Base-by-base conservation (phyloP, 2,797 vertebrate species). In the Philypnodon macrostomus region DNA sequence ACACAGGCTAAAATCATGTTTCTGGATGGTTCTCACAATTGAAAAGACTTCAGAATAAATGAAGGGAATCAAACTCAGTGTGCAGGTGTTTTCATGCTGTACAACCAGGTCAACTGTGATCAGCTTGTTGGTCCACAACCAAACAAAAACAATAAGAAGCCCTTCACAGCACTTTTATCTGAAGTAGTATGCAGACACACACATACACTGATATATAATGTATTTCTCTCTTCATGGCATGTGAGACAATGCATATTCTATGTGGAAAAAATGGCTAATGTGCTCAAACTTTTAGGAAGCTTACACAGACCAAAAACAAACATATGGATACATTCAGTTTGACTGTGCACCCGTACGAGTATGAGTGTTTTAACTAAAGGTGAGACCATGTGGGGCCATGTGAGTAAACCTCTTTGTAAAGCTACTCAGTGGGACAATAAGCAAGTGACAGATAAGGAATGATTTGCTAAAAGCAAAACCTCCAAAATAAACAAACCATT, bases 401-500 rank as follows among this genome's bases (percentile, higher is more conserved):
- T 10, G 15, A n/a, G n/a, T n/a, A n/a, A n/a, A n/a, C n/a, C n/a
- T n/a, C 30, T 26, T 50, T 67, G 55, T 37, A 26, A 47, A 49
- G 57, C 53, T 63, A 46, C 80, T 82, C 83, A 85, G 47, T 41
- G 69, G 74, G 79, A 83, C 87, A 84, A 85, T 79, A 85, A 81
- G 78, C 70, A 76, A 81, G 83, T 79, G 86, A 83, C 84, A 86
- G 81, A 90, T 89, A 89, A 87, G 83, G 77, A 87, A 81, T 89
- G 78, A 89, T 89, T 88, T 88, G 70, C 79, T 85, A 77, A 81
- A 86, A 85, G 79, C 73, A 81, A 87, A 87, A 82, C 73, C 70
- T 77, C 68, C 63, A 85, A 90, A 87, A 88, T 81, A 91, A 90
- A 90, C 88, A 89, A 85, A 83, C 77, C 84, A 78, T 85, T 81